A percentile compares a stretch with the other conserved stretches of the same genome.
Evolutionary conservation across 1,140 invertebrate genomes (phyloP).

Genomic region (Drosophila erecta): DNA sequence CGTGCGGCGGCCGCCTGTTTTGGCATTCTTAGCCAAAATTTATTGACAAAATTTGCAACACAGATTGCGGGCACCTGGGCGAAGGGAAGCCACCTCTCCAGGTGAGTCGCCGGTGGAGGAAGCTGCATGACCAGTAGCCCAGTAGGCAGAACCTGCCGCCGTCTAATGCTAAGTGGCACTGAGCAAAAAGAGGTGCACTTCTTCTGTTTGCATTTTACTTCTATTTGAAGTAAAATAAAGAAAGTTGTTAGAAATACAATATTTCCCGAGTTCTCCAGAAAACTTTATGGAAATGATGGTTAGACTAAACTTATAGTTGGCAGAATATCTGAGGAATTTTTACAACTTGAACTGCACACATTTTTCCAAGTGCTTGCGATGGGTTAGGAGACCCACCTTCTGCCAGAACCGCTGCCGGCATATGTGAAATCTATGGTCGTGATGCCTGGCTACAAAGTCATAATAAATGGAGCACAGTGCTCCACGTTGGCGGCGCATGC

Average conservation of each 20-base stretch:
- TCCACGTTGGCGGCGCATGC: conserved; percentile 46
- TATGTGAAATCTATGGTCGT: conserved; percentile 71
- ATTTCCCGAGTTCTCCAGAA: no score
- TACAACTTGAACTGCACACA: neutral
- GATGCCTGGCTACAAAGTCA: conserved; percentile 43
- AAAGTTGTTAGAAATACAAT: no score
- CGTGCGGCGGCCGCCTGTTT: conserved; percentile 52
- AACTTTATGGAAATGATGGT: no score
- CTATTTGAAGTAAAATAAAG: no score
- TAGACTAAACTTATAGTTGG: neutral
- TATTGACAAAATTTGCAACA: conserved; percentile 81
- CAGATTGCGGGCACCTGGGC: conserved; percentile 52
- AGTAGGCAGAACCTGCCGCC: conserved; percentile 67
- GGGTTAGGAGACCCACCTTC: conserved; percentile 19
- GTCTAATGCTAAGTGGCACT: conserved; percentile 21
- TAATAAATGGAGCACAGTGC: conserved; percentile 75
- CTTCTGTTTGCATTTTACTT: no score
- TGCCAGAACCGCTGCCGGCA: conserved; percentile 50
- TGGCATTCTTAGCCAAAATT: conserved; percentile 76
- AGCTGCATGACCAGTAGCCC: conserved; percentile 70
- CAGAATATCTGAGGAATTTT: neutral
- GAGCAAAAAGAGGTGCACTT: neutral
- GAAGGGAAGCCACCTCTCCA: conserved; percentile 14
- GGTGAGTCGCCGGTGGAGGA: conserved; percentile 26
- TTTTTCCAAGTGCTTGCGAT: conserved; percentile 9